Evolutionary conservation across 2,888 invertebrate species (phyloP).

Genomic region (Drosophila suboccidentalis): DNA sequence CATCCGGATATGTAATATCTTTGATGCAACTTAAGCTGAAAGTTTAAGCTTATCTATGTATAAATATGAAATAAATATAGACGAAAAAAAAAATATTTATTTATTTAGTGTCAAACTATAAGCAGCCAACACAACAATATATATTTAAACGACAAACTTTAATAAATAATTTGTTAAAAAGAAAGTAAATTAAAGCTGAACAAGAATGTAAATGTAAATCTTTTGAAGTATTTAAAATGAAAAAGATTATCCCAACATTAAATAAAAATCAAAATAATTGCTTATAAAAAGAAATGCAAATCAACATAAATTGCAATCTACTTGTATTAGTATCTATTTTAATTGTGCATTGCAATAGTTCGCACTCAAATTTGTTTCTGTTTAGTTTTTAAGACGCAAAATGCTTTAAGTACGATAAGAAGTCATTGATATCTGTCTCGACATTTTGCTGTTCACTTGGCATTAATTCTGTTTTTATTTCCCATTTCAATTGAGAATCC

Average conservation of each 20-base stretch:
- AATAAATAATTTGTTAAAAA: too few relatives aligned
- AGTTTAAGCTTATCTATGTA: not conserved
- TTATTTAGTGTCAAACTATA: too few relatives aligned
- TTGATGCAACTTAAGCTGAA: not conserved
- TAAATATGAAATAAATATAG: too few relatives aligned
- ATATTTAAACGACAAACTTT: too few relatives aligned
- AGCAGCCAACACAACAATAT: too few relatives aligned
- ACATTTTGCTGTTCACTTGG: constrained; percentile 3
- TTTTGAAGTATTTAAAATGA: too few relatives aligned
- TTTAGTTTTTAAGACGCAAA: constrained; percentile 3
- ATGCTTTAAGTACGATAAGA: constrained; percentile 37
- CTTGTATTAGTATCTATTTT: not conserved
- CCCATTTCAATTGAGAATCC: constrained; percentile 47
- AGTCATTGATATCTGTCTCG: constrained; percentile 1
- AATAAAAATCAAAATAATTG: too few relatives aligned
- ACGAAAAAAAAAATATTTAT: too few relatives aligned
- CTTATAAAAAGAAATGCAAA: not conserved
- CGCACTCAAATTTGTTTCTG: not conserved
- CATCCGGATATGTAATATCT: not conserved
- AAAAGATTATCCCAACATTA: too few relatives aligned
- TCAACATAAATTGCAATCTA: not conserved
- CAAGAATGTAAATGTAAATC: too few relatives aligned
- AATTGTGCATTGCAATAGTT: not conserved
- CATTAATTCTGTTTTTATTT: constrained; percentile 49
- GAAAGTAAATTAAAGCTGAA: too few relatives aligned